Evolutionary conservation across 2,797 vertebrate genomes (phyloP).

Genomic region (Kryptopterus vitreolus): DNA sequence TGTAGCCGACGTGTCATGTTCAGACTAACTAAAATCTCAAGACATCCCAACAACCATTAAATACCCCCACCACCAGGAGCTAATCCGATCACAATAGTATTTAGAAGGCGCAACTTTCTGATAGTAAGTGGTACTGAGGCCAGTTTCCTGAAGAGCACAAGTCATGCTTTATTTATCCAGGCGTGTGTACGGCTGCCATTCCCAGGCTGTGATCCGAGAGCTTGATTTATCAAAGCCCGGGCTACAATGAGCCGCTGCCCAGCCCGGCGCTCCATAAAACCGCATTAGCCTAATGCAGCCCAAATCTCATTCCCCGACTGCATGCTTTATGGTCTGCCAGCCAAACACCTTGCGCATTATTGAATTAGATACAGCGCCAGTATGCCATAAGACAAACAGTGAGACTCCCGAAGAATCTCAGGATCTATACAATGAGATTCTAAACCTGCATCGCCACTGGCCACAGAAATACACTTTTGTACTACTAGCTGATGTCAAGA

Average conservation of each 20-base stretch:
- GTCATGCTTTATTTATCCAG: slow-evolving; percentile 14
- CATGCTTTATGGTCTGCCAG: slow-evolving; percentile 56
- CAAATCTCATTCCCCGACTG: slow-evolving; percentile 56
- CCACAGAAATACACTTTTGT: slow-evolving; percentile 49
- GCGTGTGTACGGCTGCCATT: slow-evolving; percentile 32
- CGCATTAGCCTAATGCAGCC: slow-evolving; percentile 57
- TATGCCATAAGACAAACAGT: slow-evolving; percentile 46
- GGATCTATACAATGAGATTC: slow-evolving; percentile 3
- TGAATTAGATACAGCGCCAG: slow-evolving; percentile 59
- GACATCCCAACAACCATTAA: neutral
- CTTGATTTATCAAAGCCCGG: slow-evolving; percentile 54
- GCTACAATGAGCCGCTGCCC: slow-evolving; percentile 43
- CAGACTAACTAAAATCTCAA: neutral
- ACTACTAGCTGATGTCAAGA: slow-evolving; percentile 16
- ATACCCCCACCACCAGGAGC: neutral
- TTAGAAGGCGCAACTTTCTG: slow-evolving; percentile 70
- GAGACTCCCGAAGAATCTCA: slow-evolving; percentile 45
- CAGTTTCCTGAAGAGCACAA: slow-evolving; percentile 58
- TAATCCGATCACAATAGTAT: slow-evolving; percentile 12
- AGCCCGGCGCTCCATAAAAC: slow-evolving; percentile 46
- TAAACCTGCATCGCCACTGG: slow-evolving; percentile 56
- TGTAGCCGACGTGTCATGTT: neutral
- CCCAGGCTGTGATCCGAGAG: slow-evolving; percentile 57
- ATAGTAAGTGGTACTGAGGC: slow-evolving; percentile 57
- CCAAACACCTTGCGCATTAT: slow-evolving; percentile 62